phyloP scores from a whole-genome alignment of 2,797 vertebrate species.

The Aeoliscus strigatus region DNA sequence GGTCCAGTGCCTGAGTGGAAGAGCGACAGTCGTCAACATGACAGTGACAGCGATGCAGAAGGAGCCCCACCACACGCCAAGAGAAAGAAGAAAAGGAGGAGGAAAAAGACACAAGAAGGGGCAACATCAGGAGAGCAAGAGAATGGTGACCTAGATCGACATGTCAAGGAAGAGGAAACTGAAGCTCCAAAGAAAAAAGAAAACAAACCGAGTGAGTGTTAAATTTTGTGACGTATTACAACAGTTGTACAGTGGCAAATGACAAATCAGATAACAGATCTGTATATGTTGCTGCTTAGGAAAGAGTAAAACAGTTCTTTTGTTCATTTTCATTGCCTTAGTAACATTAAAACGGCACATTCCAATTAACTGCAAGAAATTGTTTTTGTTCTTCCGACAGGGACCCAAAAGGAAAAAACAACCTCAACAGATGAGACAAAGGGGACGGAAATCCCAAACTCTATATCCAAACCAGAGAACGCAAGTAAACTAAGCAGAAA shows the following conservation, averaged over 20 bases:
- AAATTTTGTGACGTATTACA: not conserved
- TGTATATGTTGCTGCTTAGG: no score
- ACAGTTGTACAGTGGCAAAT: no score
- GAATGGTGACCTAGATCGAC: conserved; percentile 6
- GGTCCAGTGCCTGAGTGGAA: conserved; percentile 69
- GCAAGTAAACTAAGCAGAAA: conserved; percentile 54
- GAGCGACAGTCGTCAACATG: conserved; percentile 21
- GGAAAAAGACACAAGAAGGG: conserved; percentile 44
- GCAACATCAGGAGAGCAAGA: conserved; percentile 29
- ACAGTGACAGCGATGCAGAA: conserved; percentile 66
- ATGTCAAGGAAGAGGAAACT: conserved; percentile 16
- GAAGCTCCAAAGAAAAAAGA: conserved; percentile 35
- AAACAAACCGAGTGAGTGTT: conserved; percentile 46
- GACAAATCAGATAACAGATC: no score
- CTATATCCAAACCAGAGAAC: conserved; percentile 11
- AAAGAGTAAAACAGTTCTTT: no score
- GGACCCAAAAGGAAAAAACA: conserved; percentile 13
- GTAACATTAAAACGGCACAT: no score
- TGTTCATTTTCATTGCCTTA: no score
- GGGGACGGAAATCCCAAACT: not conserved
- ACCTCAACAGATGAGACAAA: conserved; percentile 2
- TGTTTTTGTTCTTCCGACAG: conserved; percentile 23
- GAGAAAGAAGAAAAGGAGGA: conserved; percentile 68
- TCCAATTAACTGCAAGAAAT: no score
- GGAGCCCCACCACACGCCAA: conserved; percentile 21